phyloP scores from a whole-genome alignment of 2,797 vertebrate genomes.

The Mastacembelus armatus region DNA sequence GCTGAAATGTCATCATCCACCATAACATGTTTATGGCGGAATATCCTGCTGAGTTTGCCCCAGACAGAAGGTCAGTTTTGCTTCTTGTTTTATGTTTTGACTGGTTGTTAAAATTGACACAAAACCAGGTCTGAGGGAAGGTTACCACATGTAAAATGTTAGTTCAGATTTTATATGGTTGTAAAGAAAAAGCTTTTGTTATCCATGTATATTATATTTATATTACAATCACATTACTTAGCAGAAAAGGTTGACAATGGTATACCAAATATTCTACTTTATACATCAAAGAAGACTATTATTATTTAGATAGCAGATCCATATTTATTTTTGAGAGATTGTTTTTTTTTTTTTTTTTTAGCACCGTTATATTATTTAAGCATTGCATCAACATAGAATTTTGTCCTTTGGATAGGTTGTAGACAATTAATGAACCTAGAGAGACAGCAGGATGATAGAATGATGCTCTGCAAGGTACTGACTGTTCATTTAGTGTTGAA shows the following conservation, averaged over 20 bases:
- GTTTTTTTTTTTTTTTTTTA: conserved; percentile 72
- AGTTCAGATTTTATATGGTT: conserved; percentile 72
- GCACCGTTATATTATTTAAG: conserved; percentile 57
- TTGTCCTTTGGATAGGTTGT: conserved; percentile 33
- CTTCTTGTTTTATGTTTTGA: conserved; percentile 26
- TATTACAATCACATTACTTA: conserved; percentile 67
- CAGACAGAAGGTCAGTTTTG: conserved; percentile 53
- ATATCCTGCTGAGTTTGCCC: conserved; percentile 36
- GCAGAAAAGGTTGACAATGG: conserved; percentile 56
- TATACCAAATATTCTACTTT: conserved; percentile 80
- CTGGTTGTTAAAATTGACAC: conserved; percentile 11
- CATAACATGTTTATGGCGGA: conserved; percentile 16
- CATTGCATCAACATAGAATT: conserved; percentile 31
- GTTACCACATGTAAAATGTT: conserved; percentile 39
- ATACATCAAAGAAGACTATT: conserved; percentile 64
- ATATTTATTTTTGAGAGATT: conserved; percentile 81
- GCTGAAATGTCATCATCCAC: conserved; percentile 47
- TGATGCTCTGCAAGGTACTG: conserved; percentile 1
- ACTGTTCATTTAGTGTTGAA: conserved; percentile 23
- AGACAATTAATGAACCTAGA: conserved; percentile 24
- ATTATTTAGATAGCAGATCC: conserved; percentile 74
- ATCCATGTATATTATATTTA: conserved; percentile 77
- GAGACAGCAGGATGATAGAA: conserved; percentile 18
- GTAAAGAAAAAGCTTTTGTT: conserved; percentile 70
- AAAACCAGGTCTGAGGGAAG: conserved; percentile 32